Conservation (phyloP, 2,888 invertebrate species). For the Plutella xylostella region DNA sequence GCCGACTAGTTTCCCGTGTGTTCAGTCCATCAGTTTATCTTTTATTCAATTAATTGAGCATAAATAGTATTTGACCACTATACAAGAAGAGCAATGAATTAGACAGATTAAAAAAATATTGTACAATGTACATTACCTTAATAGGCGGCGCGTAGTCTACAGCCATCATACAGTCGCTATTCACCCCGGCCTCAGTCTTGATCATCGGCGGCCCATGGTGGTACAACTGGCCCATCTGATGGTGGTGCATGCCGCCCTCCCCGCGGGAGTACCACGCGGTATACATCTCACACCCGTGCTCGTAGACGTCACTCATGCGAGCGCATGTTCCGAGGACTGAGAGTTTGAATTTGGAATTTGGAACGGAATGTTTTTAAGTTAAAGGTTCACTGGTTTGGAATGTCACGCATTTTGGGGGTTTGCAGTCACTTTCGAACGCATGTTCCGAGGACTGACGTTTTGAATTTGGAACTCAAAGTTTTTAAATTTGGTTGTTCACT, state of each 20-base stretch:
- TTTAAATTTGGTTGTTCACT: background rate
- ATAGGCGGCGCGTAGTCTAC: slow-evolving; percentile 74
- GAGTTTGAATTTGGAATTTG: background rate
- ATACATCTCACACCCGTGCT: slow-evolving; percentile 59
- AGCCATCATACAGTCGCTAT: slow-evolving; percentile 75
- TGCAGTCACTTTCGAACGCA: background rate
- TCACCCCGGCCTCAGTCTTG: slow-evolving; percentile 71
- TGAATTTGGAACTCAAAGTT: too few relatives aligned
- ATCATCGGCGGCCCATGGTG: slow-evolving; percentile 71
- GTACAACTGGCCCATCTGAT: slow-evolving; percentile 66
- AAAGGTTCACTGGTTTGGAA: background rate
- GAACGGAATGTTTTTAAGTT: background rate
- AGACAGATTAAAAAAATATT: background rate
- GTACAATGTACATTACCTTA: too few relatives aligned
- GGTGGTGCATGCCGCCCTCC: slow-evolving; percentile 63
- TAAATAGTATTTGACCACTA: too few relatives aligned
- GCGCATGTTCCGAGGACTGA: slow-evolving; percentile 25
- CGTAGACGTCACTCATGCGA: slow-evolving; percentile 60
- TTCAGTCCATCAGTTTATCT: too few relatives aligned
- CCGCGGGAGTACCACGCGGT: slow-evolving; percentile 68
- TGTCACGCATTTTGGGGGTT: background rate
- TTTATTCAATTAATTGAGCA: too few relatives aligned
- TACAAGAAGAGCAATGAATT: background rate
- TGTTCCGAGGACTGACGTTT: too few relatives aligned
- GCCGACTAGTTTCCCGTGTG: too few relatives aligned